Conservation (phyloP, 1,140 invertebrate genomes). For the Calosoma granatense region DNA sequence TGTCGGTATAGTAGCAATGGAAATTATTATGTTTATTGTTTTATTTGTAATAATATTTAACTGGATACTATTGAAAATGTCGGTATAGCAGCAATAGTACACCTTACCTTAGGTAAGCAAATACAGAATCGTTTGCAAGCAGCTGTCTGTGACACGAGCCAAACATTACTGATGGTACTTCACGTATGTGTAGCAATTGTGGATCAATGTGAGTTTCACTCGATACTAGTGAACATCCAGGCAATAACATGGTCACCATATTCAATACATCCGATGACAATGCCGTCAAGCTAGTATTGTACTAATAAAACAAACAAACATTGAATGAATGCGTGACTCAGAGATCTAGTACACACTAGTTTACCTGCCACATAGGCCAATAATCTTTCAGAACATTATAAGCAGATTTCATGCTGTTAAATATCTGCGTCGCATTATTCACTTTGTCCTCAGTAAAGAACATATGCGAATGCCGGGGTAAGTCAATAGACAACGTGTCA, state of each 20-base stretch:
- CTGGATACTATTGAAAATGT: too few relatives aligned
- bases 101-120: slow-evolving; percentile 50
- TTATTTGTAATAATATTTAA: slow-evolving; percentile 13
- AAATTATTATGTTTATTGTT: not conserved
- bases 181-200: slow-evolving; percentile 35
- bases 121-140: slow-evolving; percentile 41
- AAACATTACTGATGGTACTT: slow-evolving; percentile 43
- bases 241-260: slow-evolving; percentile 57
- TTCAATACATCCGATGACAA: slow-evolving; percentile 40
- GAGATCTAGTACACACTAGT: too few relatives aligned
- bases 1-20: not conserved
- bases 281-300: slow-evolving; percentile 10
- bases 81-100: not conserved
- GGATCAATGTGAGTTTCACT: slow-evolving; percentile 40
- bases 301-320: slow-evolving; percentile 13
- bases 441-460: slow-evolving; percentile 20
- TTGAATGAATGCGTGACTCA: too few relatives aligned
- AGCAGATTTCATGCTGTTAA: slow-evolving; percentile 20
- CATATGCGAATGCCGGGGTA: slow-evolving; percentile 27
- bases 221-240: slow-evolving; percentile 58
- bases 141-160: slow-evolving; percentile 38
- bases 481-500: slow-evolving; percentile 29
- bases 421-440: slow-evolving; percentile 18
- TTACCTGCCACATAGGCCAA: slow-evolving; percentile 40
- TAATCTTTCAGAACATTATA: slow-evolving; percentile 26